Conservation (phyloP, 2,888 invertebrate species). For the Mythimna pallens region DNA sequence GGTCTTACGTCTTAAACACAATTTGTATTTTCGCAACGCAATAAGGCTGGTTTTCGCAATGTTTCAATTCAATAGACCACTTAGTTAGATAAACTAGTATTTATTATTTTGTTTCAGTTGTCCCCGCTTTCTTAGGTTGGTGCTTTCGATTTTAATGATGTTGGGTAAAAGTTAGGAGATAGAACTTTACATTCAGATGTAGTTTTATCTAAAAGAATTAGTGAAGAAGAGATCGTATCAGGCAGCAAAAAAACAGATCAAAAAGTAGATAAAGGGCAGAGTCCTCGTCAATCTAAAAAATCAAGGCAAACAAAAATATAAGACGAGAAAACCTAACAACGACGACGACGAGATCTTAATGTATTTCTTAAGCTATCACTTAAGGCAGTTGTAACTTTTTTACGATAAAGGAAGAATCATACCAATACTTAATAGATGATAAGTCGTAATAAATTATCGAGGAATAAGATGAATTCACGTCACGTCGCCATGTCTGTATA, state of each 20-base stretch:
- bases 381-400: conserved; percentile 37
- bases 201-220: neutral
- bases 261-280: neutral
- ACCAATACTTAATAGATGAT: conserved; percentile 26
- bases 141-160: conserved; percentile 65
- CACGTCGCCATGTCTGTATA: conserved; percentile 19
- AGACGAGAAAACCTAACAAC: neutral
- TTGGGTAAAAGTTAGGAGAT: conserved; percentile 33
- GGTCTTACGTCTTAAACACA: conserved; percentile 75
- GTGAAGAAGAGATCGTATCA: neutral
- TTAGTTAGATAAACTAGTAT: conserved; percentile 77
- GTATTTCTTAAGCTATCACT: conserved; percentile 17
- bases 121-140: conserved; percentile 58
- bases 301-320: neutral
- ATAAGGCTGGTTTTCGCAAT: conserved; percentile 85
- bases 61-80: conserved; percentile 82
- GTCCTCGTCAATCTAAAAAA: neutral
- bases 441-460: conserved; percentile 38
- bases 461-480: conserved; percentile 37
- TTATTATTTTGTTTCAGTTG: conserved; percentile 76
- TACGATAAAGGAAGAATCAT: neutral
- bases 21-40: conserved; percentile 86
- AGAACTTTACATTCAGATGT: neutral
- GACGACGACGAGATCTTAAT: neutral
- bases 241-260: neutral